Evolutionary conservation across 2,797 vertebrate genomes (phyloP).

Genomic region (Bothrops alternatus): DNA sequence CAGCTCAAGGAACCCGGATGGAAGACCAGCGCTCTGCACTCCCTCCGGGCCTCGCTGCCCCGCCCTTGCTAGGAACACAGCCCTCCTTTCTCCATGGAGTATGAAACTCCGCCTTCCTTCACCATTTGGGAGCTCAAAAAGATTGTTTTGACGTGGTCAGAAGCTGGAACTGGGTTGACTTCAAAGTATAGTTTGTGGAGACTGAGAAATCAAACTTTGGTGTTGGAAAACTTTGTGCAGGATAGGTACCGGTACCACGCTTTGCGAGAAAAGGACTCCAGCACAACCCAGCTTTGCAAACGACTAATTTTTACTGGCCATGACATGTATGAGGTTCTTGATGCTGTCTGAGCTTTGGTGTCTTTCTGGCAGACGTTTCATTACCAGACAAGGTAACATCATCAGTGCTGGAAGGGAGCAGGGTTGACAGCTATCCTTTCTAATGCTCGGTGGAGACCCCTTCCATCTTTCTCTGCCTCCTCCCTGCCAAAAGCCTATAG

Average conservation of each 20-base stretch:
- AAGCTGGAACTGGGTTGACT: background rate
- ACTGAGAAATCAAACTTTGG: background rate
- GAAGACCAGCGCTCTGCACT: conserved; percentile 83
- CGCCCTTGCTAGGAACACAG: background rate
- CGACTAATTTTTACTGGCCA: background rate
- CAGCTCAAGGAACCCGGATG: conserved; percentile 80
- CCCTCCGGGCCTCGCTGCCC: conserved; percentile 59
- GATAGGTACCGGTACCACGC: background rate
- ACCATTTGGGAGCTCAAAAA: background rate
- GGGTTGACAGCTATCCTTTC: background rate
- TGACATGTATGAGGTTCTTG: background rate
- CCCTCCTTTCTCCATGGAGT: background rate
- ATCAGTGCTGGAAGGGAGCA: background rate
- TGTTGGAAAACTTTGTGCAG: background rate
- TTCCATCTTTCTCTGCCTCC: background rate
- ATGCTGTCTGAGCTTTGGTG: background rate
- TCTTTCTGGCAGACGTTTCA: background rate
- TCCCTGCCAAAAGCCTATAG: background rate
- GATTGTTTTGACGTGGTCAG: background rate
- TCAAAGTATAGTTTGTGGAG: background rate
- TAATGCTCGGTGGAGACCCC: too few species aligned
- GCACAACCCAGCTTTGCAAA: background rate
- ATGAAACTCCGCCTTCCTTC: background rate
- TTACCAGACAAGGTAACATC: background rate
- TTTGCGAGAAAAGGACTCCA: background rate